Evolutionary conservation across 1,140 invertebrate genomes (phyloP).

Genomic region (Lepidurus couesii): DNA sequence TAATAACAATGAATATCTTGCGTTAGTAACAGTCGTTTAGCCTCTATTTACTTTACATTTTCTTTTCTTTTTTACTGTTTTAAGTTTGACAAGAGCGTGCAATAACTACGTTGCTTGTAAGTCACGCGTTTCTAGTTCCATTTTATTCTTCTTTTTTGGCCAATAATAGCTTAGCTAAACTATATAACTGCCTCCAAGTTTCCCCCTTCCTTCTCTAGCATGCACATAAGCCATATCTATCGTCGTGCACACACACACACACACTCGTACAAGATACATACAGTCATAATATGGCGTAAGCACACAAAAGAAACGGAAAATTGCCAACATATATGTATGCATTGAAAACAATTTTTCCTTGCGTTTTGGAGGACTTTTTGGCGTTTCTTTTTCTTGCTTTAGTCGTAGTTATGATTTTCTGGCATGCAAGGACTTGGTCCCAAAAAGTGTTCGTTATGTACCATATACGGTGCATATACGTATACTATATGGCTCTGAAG

Average conservation of each 20-base stretch:
- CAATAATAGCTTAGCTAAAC: neutral
- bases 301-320: conserved; percentile 12
- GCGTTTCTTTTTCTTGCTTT: neutral
- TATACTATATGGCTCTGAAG: too few species aligned
- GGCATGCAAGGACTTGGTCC: neutral
- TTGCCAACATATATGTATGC: neutral
- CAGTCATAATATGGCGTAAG: neutral
- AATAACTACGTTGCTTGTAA: neutral
- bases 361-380: neutral
- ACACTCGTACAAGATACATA: neutral
- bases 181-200: neutral
- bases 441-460: neutral
- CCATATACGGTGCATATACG: too few species aligned
- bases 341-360: conserved; percentile 11
- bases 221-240: conserved; percentile 9
- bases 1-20: conserved; percentile 11
- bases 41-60: neutral
- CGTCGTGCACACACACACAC: neutral
- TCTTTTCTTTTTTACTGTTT: neutral
- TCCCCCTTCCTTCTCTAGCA: neutral
- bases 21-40: neutral
- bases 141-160: neutral
- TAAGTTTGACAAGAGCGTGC: neutral
- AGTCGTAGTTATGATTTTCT: neutral
- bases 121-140: neutral